Percentiles rank a stretch among this genome's conserved stretches.
Conservation (phyloP, 2,888 invertebrate genomes). For the Bellardia bayeri region DNA sequence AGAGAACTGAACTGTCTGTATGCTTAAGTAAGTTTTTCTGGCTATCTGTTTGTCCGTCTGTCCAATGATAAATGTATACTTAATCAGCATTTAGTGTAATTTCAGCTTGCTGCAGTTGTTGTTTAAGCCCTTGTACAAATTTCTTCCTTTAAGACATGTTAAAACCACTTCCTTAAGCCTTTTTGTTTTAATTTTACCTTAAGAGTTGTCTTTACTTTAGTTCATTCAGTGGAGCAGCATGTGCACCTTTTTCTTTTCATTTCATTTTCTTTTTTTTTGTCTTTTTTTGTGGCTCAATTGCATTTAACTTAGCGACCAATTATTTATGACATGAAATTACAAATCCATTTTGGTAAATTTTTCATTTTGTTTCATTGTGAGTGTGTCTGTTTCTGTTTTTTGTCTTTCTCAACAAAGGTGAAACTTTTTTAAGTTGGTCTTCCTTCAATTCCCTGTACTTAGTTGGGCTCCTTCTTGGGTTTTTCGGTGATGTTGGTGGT, state of each 20-base stretch:
- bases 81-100: constrained; percentile 85
- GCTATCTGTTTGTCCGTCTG: constrained; percentile 43
- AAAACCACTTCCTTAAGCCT: constrained; percentile 67
- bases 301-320: constrained; percentile 81
- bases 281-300: constrained; percentile 73
- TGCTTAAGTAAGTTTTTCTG: constrained; percentile 9
- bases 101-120: constrained; percentile 79
- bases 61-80: constrained; percentile 83
- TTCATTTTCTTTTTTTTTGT: constrained; percentile 32
- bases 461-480: constrained; percentile 44
- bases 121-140: constrained; percentile 66
- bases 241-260: constrained; percentile 61
- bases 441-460: constrained; percentile 17
- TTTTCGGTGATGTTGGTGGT: constrained; percentile 12
- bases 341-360: constrained; percentile 84
- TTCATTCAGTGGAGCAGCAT: constrained; percentile 55
- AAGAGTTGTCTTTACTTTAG: constrained; percentile 44
- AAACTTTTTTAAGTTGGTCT: constrained; percentile 54
- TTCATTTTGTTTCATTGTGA: constrained; percentile 77
- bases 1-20: constrained; percentile 38
- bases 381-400: constrained; percentile 73
- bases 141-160: constrained; percentile 67
- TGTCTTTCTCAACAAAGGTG: constrained; percentile 65
- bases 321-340: constrained; percentile 84
- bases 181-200: constrained; percentile 54